A percentile compares a stretch with the other conserved stretches of the same genome.
Evolutionary conservation across 2,797 vertebrate species (phyloP).

Genomic region (Oceanodroma leucorhoa): DNA sequence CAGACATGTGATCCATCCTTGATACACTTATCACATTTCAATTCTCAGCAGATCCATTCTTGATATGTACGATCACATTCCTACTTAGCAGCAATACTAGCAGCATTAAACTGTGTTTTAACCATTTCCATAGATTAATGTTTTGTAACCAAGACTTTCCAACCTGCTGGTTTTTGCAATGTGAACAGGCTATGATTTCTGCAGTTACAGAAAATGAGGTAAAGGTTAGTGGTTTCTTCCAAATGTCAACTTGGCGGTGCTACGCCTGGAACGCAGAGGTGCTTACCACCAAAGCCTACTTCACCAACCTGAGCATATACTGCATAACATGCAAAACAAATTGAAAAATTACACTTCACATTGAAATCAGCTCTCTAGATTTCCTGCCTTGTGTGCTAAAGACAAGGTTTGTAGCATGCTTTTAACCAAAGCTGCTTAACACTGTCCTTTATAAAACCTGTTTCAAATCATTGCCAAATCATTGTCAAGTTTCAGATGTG

Average conservation of each 20-base stretch:
- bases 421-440: not conserved
- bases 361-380: not conserved
- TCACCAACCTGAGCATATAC: not conserved
- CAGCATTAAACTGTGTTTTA: not conserved
- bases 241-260: not conserved
- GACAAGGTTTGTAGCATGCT: not conserved
- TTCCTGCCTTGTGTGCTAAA: not conserved
- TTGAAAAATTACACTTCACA: not conserved
- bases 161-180: not conserved
- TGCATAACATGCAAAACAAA: not conserved
- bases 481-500: not conserved
- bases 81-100: not conserved
- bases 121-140: not conserved
- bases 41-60: not conserved
- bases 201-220: not conserved
- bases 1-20: not conserved
- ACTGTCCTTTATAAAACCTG: not conserved
- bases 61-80: not conserved
- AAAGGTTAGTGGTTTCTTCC: not conserved
- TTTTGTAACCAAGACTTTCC: not conserved
- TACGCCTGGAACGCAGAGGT: not conserved
- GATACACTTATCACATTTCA: not conserved
- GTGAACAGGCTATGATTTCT: not conserved
- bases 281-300: not conserved
- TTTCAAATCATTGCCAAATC: not conserved